Evolutionary conservation across 2,888 invertebrate genomes (phyloP), one percentile per base, ranked within the genome.

Genomic region (Cetonia aurata): DNA sequence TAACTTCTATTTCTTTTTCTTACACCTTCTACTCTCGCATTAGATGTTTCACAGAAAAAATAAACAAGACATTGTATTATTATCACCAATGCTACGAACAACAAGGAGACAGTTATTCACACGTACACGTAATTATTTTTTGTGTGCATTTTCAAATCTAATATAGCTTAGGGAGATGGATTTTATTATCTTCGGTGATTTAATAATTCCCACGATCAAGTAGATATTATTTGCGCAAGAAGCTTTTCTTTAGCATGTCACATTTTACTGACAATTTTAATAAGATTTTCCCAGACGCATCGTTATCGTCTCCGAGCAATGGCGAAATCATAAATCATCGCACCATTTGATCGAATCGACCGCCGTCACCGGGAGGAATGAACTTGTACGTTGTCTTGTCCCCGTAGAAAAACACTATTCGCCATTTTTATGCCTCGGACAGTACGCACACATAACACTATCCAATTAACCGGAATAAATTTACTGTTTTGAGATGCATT

Each of bases 401-500:
- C 9, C 17, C 46, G 48, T 31, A 48, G 12, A 60, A 60, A 60
- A 46, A 60, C 48, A 48, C 48, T 48, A 48, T 62, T 62, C 37
- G 62, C 62, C 62, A 62, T 62, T 62, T 62, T 62, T 62, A 62
- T 50, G 48, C 62, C 48, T 31, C 31, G 62, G 48, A 48, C 50
- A 33, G 62, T 62, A 62, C 62, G 62, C 31, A 48, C 62, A 62
- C 62, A 62, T 62, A 62, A 62, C 62, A 62, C 62, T 62, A 62
- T 62, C 62, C 62, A 62, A 62, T 62, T 62, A 62, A 62, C 62
- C 62, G 62, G 62, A 62, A 62, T 62, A 62, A 62, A 62, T 62
- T 62, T 62, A 62, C 62, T 62, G 62, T 62, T 62, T 62, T 48
- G 48, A 62, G 62, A 62, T 62, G 48, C 62, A 62, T 62, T 62